Conservation (phyloP, 2,797 vertebrate species). For the Micrastur ruficollis region DNA sequence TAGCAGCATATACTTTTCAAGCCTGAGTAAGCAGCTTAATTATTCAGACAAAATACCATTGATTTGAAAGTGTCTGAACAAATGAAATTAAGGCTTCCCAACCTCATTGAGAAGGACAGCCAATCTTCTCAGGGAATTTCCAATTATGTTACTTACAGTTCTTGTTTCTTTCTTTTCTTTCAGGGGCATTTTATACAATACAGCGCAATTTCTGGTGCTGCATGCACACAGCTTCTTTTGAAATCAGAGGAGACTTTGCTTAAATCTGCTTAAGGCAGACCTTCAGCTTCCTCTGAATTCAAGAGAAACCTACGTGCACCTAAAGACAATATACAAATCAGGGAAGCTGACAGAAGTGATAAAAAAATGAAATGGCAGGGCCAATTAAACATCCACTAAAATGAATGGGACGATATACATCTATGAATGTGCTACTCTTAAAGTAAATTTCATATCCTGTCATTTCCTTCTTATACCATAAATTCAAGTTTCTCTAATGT, state of each 20-base stretch:
- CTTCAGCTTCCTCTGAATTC: background rate
- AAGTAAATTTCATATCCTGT: background rate
- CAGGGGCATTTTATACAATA: background rate
- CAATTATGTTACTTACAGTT: background rate
- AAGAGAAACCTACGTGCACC: background rate
- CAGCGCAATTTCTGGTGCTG: background rate
- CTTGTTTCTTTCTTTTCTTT: slow-evolving; percentile 5
- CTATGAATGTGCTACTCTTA: background rate
- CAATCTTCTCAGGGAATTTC: background rate
- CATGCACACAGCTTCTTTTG: background rate
- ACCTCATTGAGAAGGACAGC: slow-evolving; percentile 19
- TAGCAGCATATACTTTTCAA: background rate
- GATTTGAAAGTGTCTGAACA: slow-evolving; percentile 31
- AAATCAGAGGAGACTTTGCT: background rate
- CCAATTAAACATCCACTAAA: background rate
- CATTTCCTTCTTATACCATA: background rate
- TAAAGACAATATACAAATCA: background rate
- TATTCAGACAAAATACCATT: slow-evolving; percentile 48
- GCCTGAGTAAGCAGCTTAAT: slow-evolving; percentile 25
- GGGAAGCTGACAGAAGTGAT: background rate
- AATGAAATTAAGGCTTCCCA: background rate
- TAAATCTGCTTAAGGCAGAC: background rate
- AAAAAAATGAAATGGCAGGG: background rate
- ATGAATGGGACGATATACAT: background rate
- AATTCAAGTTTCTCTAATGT: background rate